Evolutionary conservation across 2,888 invertebrate species (phyloP).

Genomic region (Metallyticus violacea): DNA sequence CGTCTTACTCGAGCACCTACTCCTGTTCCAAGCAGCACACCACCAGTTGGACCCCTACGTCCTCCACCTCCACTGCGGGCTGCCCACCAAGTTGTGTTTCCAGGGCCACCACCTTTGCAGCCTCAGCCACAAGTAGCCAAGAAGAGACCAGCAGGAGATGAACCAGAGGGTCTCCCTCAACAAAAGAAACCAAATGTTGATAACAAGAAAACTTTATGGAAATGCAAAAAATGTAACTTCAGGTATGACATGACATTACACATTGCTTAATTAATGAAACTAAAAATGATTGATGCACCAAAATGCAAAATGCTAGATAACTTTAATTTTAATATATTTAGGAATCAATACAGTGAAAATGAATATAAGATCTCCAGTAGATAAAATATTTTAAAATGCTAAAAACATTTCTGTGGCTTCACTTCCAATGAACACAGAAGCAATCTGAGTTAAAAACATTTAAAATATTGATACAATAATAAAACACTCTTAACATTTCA

Average conservation of each 20-base stretch:
- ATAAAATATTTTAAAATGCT: too few species aligned
- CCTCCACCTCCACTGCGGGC: constrained; percentile 30
- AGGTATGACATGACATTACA: constrained; percentile 51
- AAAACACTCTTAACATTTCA: too few species aligned
- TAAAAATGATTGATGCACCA: too few species aligned
- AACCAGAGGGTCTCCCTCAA: not conserved
- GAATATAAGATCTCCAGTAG: too few species aligned
- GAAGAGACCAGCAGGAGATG: constrained; percentile 5
- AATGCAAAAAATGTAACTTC: constrained; percentile 87
- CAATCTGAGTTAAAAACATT: too few species aligned
- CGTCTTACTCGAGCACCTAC: constrained; percentile 29
- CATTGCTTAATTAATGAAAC: too few species aligned
- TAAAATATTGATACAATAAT: too few species aligned
- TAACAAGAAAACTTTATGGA: constrained; percentile 73
- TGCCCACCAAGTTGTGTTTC: constrained; percentile 22
- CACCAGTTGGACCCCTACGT: constrained; percentile 1
- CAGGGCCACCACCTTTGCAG: constrained; percentile 41
- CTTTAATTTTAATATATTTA: too few species aligned
- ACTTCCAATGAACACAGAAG: too few species aligned
- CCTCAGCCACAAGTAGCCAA: constrained; percentile 20
- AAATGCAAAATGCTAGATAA: too few species aligned
- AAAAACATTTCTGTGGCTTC: too few species aligned
- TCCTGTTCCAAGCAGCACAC: not conserved
- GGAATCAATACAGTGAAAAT: too few species aligned
- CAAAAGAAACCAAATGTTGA: constrained; percentile 29